These are phyloP conservation scores for Uria aalge DNA, from an alignment of 2,113 vertebrate genomes.

Conservation along the genomic window DNA sequence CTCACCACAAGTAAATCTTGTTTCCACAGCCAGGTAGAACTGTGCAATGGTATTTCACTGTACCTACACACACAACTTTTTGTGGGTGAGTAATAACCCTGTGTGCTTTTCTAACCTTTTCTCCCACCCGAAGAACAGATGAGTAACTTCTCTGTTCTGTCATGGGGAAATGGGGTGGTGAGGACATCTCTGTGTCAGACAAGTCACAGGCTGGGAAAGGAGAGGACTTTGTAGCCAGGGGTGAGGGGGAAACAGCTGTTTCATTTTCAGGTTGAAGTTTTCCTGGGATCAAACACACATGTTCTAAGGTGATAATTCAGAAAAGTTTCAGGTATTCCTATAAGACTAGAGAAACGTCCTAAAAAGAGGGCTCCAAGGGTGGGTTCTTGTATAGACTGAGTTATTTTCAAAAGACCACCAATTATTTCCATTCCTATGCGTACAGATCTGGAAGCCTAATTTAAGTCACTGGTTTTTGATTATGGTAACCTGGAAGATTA, in stretches of 20 bases:
- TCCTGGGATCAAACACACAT: not conserved
- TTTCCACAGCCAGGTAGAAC: not conserved
- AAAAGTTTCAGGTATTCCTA: not conserved
- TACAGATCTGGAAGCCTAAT: not conserved
- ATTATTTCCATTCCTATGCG: not conserved
- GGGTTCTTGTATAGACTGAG: not conserved
- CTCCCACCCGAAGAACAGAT: not conserved
- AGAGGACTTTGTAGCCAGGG: not conserved
- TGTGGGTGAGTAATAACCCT: not conserved
- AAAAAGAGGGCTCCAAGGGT: not conserved
- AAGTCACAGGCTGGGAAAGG: not conserved
- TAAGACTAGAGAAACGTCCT: not conserved
- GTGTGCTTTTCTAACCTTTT: slow-evolving; percentile 8
- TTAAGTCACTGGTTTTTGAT: not conserved
- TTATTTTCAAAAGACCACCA: not conserved
- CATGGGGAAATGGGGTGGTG: not conserved
- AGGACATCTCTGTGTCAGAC: not conserved
- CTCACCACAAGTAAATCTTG: not conserved
- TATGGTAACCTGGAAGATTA: not conserved
- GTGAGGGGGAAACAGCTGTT: not conserved
- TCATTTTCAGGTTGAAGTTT: not conserved
- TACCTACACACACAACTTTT: not conserved
- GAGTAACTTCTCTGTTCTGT: not conserved
- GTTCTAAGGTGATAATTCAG: not conserved
- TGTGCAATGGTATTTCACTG: not conserved